Base-by-base conservation (phyloP, 30 jellyfish, hydroid and myxozoan species). In the Aurelia sp. region DNA sequence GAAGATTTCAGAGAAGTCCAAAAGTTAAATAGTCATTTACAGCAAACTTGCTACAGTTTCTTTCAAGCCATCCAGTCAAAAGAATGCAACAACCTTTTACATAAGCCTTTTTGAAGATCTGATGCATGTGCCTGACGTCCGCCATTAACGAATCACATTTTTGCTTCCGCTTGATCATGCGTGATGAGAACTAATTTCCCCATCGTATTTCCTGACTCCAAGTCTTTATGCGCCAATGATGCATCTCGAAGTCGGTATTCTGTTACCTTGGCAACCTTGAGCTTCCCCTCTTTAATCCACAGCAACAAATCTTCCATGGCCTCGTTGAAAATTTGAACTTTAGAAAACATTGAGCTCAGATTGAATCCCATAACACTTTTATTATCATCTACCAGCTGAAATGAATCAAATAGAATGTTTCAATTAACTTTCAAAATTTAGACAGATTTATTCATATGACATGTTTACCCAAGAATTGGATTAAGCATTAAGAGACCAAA, bases 281-380 rank as follows among this genome's bases (percentile, higher is more conserved):
- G 70, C 79, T 64, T 81, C 6, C 97, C 98, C 13, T 93, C 98
- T 10, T 62, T 71, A 1, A 93, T 78, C 98, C 98, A 93, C 6
- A 35, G 61, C 3, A 93, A 71, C 7, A 93, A 44, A 47, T 82
- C 90, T 27, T 59, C 87, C 80, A 88, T 50, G 21, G 96, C 89
- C 62, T 93, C 98, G 16, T 88, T 74, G 51, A 93, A 57, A 2
- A 93, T 80, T 5, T 87, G 93, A 12, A 74, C 65, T 62, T 88
- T 91, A 2, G 69, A 44, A 44, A 88, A 88, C 97, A 88, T 87
- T 81, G 64, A 74, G 65, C 98, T 93, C 66, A 93, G 78, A 66
- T 93, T 93, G 90, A 93, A 93, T 19, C 93, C 97, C 97, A 93
- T 88, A 5, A 93, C 91, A 35, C 93, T 74, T 63, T 93, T 93